phyloP scores from a whole-genome alignment of 1,140 invertebrate species.

The Anoplolepis gracilipes region DNA sequence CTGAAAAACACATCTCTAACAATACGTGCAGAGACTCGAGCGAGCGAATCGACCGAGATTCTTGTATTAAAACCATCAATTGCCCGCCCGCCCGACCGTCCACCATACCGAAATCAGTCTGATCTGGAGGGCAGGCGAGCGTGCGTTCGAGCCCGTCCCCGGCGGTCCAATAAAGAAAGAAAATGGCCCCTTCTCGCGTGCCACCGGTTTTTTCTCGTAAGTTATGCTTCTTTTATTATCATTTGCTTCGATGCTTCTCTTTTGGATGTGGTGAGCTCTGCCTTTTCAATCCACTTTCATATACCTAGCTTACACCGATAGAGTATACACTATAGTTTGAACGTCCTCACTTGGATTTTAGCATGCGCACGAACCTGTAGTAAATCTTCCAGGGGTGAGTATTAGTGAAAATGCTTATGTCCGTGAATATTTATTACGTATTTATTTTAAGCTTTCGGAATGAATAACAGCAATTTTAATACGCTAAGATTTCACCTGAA shows the following conservation, averaged over 20 bases:
- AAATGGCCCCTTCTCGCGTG: slow-evolving; percentile 84
- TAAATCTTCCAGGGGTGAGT: slow-evolving; percentile 43
- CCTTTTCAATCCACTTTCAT: slow-evolving; percentile 49
- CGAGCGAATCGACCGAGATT: slow-evolving; percentile 73
- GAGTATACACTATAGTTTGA: slow-evolving; percentile 38
- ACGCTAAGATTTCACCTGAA: slow-evolving; percentile 5
- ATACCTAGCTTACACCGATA: slow-evolving; percentile 20
- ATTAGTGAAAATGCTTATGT: slow-evolving; percentile 24
- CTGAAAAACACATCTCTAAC: slow-evolving; percentile 65
- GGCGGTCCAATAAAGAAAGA: slow-evolving; percentile 79
- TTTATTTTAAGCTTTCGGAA: slow-evolving; percentile 22
- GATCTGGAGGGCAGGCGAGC: slow-evolving; percentile 83
- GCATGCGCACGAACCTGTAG: slow-evolving; percentile 76
- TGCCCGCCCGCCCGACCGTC: slow-evolving; percentile 71
- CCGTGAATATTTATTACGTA: background rate
- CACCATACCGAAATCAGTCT: slow-evolving; percentile 79
- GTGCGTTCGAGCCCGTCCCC: slow-evolving; percentile 80
- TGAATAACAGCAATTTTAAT: slow-evolving; percentile 7
- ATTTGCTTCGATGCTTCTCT: slow-evolving; percentile 83
- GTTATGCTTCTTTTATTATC: slow-evolving; percentile 87
- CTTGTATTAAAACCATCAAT: slow-evolving; percentile 73
- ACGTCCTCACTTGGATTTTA: slow-evolving; percentile 55
- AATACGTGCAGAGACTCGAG: slow-evolving; percentile 72
- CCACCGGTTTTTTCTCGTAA: slow-evolving; percentile 85
- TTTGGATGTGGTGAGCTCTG: slow-evolving; percentile 78